A percentile compares a stretch with the other conserved stretches of the same genome.
phyloP scores from a whole-genome alignment of 2,113 vertebrate genomes.

The Cinclus mexicanus region DNA sequence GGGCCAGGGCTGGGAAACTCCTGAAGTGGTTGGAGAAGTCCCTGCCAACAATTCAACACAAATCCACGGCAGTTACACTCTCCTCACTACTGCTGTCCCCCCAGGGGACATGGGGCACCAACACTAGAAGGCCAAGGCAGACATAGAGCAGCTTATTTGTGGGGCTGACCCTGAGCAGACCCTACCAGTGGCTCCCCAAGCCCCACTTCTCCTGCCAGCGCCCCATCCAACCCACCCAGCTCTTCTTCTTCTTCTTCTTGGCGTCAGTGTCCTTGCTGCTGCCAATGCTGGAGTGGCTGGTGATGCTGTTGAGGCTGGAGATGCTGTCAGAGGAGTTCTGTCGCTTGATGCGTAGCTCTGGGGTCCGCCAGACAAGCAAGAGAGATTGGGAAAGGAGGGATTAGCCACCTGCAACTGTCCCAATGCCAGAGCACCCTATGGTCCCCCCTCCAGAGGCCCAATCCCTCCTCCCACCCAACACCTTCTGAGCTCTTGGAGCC shows the following conservation, averaged over 20 bases:
- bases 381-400: not conserved
- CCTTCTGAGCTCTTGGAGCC: not conserved
- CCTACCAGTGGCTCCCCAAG: not conserved
- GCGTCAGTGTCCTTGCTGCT: slow-evolving; percentile 91
- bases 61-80: not conserved
- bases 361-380: not conserved
- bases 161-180: not conserved
- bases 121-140: not conserved
- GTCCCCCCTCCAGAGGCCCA: not conserved
- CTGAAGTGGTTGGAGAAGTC: not conserved
- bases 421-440: accelerated
- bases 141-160: not conserved
- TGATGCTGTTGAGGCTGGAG: slow-evolving; percentile 94
- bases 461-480: not conserved
- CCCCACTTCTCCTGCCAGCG: accelerated
- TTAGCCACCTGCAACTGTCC: not conserved
- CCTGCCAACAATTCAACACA: not conserved
- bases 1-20: not conserved
- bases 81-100: not conserved
- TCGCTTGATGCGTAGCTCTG: slow-evolving; percentile 88
- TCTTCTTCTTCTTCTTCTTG: slow-evolving; percentile 98
- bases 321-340: slow-evolving; percentile 98
- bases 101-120: not conserved
- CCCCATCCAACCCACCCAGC: slow-evolving; percentile 81
- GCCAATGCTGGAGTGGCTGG: slow-evolving; percentile 91